Evolutionary conservation across 2,797 vertebrate species (phyloP).

Genomic region (Salmo trutta): DNA sequence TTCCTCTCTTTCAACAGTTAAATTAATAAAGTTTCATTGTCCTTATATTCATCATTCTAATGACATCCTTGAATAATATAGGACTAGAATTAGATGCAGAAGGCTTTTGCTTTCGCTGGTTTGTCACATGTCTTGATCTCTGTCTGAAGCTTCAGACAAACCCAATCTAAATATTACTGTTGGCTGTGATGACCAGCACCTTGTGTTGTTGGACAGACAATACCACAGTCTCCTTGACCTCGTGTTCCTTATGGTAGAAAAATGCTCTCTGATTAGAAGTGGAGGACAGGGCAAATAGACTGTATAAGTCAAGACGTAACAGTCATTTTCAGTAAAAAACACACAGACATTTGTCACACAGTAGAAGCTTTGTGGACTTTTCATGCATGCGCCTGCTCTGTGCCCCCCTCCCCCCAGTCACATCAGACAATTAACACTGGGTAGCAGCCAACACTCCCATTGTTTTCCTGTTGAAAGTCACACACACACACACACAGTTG

Average conservation of each 20-base stretch:
- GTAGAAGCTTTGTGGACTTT: background rate
- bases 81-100: no score
- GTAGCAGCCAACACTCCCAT: slow-evolving; percentile 10
- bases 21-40: no score
- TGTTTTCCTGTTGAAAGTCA: background rate
- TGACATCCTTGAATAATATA: no score
- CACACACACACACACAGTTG: background rate
- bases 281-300: background rate
- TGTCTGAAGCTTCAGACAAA: no score
- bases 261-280: background rate
- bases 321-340: background rate
- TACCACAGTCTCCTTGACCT: background rate
- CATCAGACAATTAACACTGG: slow-evolving; percentile 37
- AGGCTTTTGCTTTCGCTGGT: no score
- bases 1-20: no score
- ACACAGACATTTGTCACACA: background rate
- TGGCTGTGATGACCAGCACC: no score
- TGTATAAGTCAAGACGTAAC: background rate
- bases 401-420: background rate
- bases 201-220: background rate
- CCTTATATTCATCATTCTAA: no score
- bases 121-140: background rate
- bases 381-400: background rate
- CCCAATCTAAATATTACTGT: no score
- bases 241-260: background rate